Conservation (phyloP, 2,888 invertebrate genomes). For the Drosophila melanosoma region DNA sequence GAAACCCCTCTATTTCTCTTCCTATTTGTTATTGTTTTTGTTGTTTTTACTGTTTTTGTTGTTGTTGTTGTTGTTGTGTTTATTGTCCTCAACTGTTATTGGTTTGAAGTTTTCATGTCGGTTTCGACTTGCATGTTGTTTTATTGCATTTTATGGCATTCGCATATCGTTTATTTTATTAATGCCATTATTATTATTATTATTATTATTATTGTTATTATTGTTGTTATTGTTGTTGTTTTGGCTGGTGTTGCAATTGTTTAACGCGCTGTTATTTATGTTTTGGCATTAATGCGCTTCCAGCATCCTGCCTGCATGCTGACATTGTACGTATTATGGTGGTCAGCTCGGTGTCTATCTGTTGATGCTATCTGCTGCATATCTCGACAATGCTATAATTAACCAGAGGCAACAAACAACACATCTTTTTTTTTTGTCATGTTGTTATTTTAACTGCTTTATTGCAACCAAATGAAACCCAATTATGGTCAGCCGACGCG, state of each 20-base stretch:
- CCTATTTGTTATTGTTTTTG: conserved; percentile 7
- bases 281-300: conserved; percentile 56
- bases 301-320: conserved; percentile 18
- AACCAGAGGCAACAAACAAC: conserved; percentile 54
- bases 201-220: conserved; percentile 42
- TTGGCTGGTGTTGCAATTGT: conserved; percentile 49
- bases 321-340: conserved; percentile 17
- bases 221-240: conserved; percentile 31
- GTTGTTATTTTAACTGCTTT: conserved; percentile 46
- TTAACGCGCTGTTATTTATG: conserved; percentile 67
- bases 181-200: conserved; percentile 37
- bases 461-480: conserved; percentile 48
- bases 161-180: conserved; percentile 60
- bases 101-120: conserved; percentile 44
- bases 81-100: conserved; percentile 19
- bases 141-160: conserved; percentile 66
- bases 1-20: conserved; percentile 18
- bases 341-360: conserved; percentile 24
- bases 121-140: conserved; percentile 55
- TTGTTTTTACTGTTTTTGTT: conserved; percentile 6
- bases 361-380: conserved; percentile 19
- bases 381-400: conserved; percentile 56
- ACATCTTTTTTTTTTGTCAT: conserved; percentile 29
- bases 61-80: conserved; percentile 11
- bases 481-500: conserved; percentile 45